Conservation (phyloP, 2,113 vertebrate genomes). For the Rattus rattus region DNA sequence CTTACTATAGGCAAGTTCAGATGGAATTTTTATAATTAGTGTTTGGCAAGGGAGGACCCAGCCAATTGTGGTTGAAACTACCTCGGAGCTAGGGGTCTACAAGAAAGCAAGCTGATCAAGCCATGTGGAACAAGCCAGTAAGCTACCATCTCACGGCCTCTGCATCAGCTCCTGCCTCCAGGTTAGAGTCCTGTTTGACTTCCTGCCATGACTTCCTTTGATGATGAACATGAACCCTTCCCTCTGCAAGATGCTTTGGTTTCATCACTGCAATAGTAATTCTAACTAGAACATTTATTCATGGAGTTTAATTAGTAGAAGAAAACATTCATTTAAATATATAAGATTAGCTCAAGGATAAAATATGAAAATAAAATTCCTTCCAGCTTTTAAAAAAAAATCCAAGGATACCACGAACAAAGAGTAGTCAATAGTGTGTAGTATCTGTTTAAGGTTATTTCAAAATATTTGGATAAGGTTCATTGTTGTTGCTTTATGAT, state of each 20-base stretch:
- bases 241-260: not conserved
- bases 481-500: not conserved
- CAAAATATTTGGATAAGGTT: conserved; percentile 1
- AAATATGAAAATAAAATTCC: not conserved
- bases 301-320: not conserved
- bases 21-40: not conserved
- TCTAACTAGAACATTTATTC: not conserved
- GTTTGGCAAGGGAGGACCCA: not conserved
- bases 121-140: not conserved
- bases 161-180: not conserved
- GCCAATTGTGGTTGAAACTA: too few relatives aligned
- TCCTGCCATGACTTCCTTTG: not conserved
- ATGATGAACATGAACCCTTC: not conserved
- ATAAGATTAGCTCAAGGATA: not conserved
- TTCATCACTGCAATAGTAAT: not conserved
- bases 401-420: not conserved
- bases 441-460: not conserved
- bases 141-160: not conserved
- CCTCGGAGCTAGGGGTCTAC: not conserved
- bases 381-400: not conserved
- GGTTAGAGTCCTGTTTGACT: not conserved
- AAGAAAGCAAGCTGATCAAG: not conserved
- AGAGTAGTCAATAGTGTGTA: not conserved
- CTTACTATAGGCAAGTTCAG: not conserved
- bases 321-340: not conserved